Conservation (phyloP, 2,113 vertebrate genomes). For the Ophthalmolycus amberensis region DNA sequence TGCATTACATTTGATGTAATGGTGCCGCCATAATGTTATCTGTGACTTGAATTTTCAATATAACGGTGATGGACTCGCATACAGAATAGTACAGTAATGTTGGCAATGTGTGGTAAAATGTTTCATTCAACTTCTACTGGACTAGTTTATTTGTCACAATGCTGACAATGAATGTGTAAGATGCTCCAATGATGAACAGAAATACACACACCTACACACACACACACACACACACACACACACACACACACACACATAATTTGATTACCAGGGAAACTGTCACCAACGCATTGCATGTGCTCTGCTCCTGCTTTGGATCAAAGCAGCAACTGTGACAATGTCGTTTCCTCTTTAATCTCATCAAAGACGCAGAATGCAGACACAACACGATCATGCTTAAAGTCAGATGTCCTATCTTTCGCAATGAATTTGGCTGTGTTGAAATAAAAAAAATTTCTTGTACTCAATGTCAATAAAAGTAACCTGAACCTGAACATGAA, state of each 20-base stretch:
- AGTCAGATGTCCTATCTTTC: conserved; percentile 24
- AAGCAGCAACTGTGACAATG: conserved; percentile 43
- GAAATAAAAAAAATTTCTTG: no score
- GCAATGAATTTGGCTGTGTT: conserved; percentile 19
- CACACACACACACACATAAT: background rate
- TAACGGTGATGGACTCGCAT: background rate
- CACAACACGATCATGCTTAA: conserved; percentile 50
- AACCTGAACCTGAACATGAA: no score
- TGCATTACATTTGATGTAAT: background rate
- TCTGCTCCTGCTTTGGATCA: conserved; percentile 48
- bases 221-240: background rate
- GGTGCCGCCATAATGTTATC: background rate
- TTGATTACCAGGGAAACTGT: conserved; percentile 19
- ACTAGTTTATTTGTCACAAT: background rate
- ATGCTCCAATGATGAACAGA: background rate
- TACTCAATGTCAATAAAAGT: no score
- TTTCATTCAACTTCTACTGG: background rate
- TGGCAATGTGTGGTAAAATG: background rate
- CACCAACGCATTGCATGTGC: background rate
- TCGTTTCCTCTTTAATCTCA: conserved; percentile 76
- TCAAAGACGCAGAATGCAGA: conserved; percentile 54
- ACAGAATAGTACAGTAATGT: background rate
- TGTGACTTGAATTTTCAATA: background rate
- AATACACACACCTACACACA: conserved; percentile 3
- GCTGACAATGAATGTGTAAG: background rate